Conservation (phyloP, 2,888 invertebrate species). For the Orchesella flavescens region DNA sequence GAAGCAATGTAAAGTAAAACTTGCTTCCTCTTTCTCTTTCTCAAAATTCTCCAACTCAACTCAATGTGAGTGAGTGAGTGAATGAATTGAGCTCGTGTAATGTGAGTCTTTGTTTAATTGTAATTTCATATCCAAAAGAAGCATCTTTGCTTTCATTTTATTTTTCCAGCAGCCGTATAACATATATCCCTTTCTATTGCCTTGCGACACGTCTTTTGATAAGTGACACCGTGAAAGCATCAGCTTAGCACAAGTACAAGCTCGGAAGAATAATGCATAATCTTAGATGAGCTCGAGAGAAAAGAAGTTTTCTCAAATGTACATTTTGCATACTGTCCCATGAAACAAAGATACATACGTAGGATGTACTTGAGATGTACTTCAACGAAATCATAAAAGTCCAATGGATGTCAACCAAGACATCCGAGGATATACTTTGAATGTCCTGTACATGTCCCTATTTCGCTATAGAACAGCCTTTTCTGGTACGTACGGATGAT, state of each 20-base stretch:
- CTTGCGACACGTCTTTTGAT: constrained; percentile 37
- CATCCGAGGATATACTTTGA: not conserved
- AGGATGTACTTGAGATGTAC: not conserved
- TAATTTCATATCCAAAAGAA: constrained; percentile 45
- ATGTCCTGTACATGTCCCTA: not conserved
- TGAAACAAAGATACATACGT: not conserved
- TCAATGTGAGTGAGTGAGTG: not conserved
- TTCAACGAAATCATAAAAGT: not conserved
- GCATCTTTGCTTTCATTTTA: constrained; percentile 14
- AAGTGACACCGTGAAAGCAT: constrained; percentile 40
- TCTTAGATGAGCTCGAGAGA: not conserved
- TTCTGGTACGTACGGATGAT: not conserved
- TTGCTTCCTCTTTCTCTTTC: not conserved
- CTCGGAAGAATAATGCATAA: constrained; percentile 1
- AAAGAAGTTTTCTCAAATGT: not conserved
- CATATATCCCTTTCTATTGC: not conserved
- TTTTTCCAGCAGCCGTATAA: not conserved
- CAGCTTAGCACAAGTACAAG: not conserved
- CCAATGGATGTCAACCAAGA: no score
- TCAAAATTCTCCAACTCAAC: not conserved
- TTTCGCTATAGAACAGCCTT: not conserved
- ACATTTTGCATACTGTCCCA: not conserved
- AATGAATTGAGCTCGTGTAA: constrained; percentile 20
- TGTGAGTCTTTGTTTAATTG: constrained; percentile 55
- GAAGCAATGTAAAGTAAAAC: constrained; percentile 5